phyloP scores from a whole-genome alignment of 1,140 invertebrate genomes.

The Cherax destructor region DNA sequence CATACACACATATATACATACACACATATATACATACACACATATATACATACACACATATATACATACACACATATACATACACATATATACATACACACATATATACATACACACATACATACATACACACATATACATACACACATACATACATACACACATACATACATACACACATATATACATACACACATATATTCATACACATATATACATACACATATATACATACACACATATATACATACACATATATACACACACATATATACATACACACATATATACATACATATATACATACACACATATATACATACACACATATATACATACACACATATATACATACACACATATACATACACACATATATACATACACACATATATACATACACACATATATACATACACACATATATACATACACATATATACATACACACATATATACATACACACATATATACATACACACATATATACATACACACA shows the following conservation, averaged over 20 bases:
- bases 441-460: conserved; percentile 25
- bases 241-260: conserved; percentile 48
- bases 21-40: too few relatives aligned
- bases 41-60: neutral
- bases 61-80: neutral
- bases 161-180: too few relatives aligned
- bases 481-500: conserved; percentile 24
- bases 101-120: neutral
- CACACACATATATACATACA: conserved; percentile 34
- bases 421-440: conserved; percentile 28
- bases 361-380: conserved; percentile 42
- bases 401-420: neutral
- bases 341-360: conserved; percentile 41
- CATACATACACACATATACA: neutral
- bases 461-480: conserved; percentile 27
- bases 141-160: neutral
- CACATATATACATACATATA: neutral
- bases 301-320: conserved; percentile 40
- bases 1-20: conserved; percentile 4
- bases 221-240: conserved; percentile 30
- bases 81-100: neutral
- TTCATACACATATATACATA: conserved; percentile 27
- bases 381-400: conserved; percentile 34
- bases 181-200: neutral
- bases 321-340: conserved; percentile 44